A percentile compares a stretch with the other conserved stretches of the same genome.
phyloP scores from a whole-genome alignment of 2,797 vertebrate genomes.

The Liparis tanakae region DNA sequence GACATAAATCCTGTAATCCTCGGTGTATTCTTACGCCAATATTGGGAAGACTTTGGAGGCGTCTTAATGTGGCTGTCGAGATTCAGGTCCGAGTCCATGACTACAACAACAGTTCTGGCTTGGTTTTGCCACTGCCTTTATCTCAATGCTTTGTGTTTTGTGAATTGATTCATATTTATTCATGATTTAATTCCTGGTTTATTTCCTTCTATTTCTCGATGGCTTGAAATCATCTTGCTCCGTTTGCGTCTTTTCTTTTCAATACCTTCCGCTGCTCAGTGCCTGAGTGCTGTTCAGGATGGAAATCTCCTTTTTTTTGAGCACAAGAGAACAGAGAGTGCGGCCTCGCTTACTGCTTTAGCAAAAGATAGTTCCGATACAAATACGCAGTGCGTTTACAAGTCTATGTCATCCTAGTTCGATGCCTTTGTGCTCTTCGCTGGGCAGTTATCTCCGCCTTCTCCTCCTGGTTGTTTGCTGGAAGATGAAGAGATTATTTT shows the following conservation, averaged over 20 bases:
- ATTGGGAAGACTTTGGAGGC: background rate
- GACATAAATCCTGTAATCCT: background rate
- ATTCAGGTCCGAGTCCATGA: background rate
- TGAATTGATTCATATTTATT: slow-evolving; percentile 9
- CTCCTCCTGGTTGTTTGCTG: background rate
- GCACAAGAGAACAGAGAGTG: slow-evolving; percentile 1
- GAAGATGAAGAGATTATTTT: slow-evolving; percentile 20
- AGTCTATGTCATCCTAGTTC: background rate
- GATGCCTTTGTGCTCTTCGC: background rate
- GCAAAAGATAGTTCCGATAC: slow-evolving; percentile 13
- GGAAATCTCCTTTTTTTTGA: slow-evolving; percentile 24
- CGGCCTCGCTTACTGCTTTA: slow-evolving; percentile 5
- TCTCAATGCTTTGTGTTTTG: slow-evolving; percentile 11
- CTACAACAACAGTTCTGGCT: background rate
- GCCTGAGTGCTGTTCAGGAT: slow-evolving; percentile 15
- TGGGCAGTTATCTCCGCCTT: background rate
- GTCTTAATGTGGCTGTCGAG: background rate
- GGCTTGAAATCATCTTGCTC: background rate
- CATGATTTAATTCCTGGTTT: too few relatives aligned
- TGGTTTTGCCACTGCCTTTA: background rate
- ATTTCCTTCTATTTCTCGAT: too few relatives aligned
- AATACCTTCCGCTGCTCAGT: background rate
- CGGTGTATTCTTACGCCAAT: background rate
- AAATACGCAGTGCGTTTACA: slow-evolving; percentile 37
- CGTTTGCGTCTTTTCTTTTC: slow-evolving; percentile 2